phyloP scores from a whole-genome alignment of 2,888 invertebrate genomes.

The Drosophila kanekoi region DNA sequence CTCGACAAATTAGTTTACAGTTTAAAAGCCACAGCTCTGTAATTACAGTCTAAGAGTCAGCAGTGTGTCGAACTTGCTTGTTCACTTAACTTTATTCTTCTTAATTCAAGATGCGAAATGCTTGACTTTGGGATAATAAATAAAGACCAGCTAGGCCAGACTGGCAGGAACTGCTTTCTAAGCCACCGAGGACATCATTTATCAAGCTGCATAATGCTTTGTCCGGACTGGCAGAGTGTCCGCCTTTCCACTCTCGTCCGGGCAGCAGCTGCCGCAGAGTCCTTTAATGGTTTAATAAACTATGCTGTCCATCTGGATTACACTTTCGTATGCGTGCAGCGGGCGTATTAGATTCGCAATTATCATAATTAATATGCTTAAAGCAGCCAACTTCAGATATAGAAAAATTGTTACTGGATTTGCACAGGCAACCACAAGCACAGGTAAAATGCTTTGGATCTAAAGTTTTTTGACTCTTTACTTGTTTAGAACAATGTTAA shows the following conservation, averaged over 20 bases:
- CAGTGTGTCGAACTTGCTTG: no score
- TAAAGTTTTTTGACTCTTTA: neutral
- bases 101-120: slow-evolving; percentile 5
- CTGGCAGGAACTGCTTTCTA: slow-evolving; percentile 3
- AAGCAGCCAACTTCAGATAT: no score
- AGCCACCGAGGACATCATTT: slow-evolving; percentile 24
- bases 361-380: no score
- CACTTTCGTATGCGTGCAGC: slow-evolving; percentile 2
- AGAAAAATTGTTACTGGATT: no score
- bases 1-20: no score
- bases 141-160: slow-evolving; percentile 5
- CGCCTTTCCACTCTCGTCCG: neutral
- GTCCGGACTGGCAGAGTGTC: slow-evolving; percentile 4
- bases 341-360: neutral
- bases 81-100: no score
- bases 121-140: slow-evolving; percentile 10
- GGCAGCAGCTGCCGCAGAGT: slow-evolving; percentile 32
- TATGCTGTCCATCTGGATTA: slow-evolving; percentile 31
- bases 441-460: no score
- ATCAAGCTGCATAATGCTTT: slow-evolving; percentile 18
- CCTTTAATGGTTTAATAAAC: slow-evolving; percentile 62
- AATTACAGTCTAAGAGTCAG: no score
- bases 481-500: neutral
- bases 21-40: no score
- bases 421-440: no score